Conservation (phyloP, 2,888 invertebrate species). For the Pollenia labialis region DNA sequence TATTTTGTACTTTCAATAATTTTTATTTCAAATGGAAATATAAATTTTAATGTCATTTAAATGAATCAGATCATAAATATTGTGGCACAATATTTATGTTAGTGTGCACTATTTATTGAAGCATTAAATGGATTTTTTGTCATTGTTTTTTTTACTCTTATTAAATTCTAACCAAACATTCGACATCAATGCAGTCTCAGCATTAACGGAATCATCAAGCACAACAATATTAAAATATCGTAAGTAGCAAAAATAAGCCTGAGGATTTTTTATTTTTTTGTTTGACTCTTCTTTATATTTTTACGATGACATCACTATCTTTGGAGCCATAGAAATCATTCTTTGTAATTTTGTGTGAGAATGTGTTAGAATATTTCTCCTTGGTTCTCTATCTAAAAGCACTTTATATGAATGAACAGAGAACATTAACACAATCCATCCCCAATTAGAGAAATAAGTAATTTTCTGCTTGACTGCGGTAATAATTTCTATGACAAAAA, state of each 20-base stretch:
- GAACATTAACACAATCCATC: conserved; percentile 73
- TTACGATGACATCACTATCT: conserved; percentile 31
- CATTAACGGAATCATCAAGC: conserved; percentile 45
- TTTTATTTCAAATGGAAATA: conserved; percentile 43
- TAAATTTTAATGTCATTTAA: conserved; percentile 43
- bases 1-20: conserved; percentile 26
- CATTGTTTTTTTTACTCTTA: not conserved
- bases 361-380: conserved; percentile 1
- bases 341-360: not conserved
- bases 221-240: conserved; percentile 3
- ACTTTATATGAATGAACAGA: conserved; percentile 20
- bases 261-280: conserved; percentile 34
- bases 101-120: conserved; percentile 41
- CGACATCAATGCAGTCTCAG: conserved; percentile 47
- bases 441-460: conserved; percentile 77
- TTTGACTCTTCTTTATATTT: conserved; percentile 9
- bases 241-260: not conserved
- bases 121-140: conserved; percentile 46
- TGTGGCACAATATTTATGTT: not conserved
- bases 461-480: conserved; percentile 78
- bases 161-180: conserved; percentile 10
- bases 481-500: conserved; percentile 75
- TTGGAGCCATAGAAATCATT: not conserved
- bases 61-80: conserved; percentile 24
- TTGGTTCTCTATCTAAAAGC: conserved; percentile 19